Percentiles rank a stretch among this genome's conserved stretches.
Evolutionary conservation across 2,888 invertebrate genomes (phyloP).

Genomic region (Athetis lepigone): DNA sequence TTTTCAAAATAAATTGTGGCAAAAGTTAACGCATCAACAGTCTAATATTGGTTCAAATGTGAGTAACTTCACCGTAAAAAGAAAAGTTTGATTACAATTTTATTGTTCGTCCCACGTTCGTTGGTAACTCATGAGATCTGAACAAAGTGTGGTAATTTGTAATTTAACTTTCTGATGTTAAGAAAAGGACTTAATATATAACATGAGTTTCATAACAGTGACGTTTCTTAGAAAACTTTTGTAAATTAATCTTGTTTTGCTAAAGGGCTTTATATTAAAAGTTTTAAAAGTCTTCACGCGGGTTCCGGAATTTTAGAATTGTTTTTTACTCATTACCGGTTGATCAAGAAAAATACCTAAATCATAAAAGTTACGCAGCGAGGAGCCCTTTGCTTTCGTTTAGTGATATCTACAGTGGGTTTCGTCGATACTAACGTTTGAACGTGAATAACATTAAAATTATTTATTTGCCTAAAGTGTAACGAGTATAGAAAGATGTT

Average conservation of each 20-base stretch:
- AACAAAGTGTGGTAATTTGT: slow-evolving; percentile 47
- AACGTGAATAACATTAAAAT: no score
- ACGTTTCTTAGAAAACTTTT: not conserved
- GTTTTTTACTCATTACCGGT: slow-evolving; percentile 12
- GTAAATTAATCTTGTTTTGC: slow-evolving; percentile 12
- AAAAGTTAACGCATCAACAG: slow-evolving; percentile 35
- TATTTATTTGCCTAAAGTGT: no score
- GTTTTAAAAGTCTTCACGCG: not conserved
- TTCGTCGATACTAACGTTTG: no score
- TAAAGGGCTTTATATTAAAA: not conserved
- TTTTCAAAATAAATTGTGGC: not conserved
- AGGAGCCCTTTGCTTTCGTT: no score
- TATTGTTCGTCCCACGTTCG: slow-evolving; percentile 50
- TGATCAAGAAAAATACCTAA: slow-evolving; percentile 8
- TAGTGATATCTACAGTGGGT: no score
- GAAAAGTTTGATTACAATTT: slow-evolving; percentile 58
- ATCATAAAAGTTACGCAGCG: no score
- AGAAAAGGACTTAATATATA: slow-evolving; percentile 41
- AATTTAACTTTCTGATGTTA: slow-evolving; percentile 55
- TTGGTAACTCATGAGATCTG: slow-evolving; percentile 18
- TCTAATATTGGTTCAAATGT: slow-evolving; percentile 9
- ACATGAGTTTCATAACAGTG: slow-evolving; percentile 26
- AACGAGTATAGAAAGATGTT: no score
- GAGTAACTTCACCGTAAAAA: slow-evolving; percentile 27
- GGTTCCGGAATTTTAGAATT: not conserved